Percentiles rank a stretch among this genome's conserved stretches.
Evolutionary conservation across 2,797 vertebrate genomes (phyloP).

Genomic region (Toxotes lorentzi): DNA sequence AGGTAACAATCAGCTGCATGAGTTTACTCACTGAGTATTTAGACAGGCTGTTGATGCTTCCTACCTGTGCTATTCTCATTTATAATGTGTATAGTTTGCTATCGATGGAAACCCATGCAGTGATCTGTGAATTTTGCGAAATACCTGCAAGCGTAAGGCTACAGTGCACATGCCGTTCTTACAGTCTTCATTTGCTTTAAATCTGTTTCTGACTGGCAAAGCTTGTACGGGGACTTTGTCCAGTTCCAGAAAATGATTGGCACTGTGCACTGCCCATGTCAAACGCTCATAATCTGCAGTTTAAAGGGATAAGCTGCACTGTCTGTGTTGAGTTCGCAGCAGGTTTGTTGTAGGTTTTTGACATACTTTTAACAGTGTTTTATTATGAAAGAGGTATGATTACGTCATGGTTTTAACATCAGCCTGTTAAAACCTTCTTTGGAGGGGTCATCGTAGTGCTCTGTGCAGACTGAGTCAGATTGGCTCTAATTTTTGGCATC

Average conservation of each 20-base stretch:
- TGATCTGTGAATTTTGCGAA: background rate
- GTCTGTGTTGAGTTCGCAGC: constrained; percentile 43
- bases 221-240: background rate
- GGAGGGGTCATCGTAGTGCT: constrained; percentile 24
- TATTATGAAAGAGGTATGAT: constrained; percentile 56
- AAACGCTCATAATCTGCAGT: constrained; percentile 56
- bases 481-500: constrained; percentile 50
- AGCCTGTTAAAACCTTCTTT: constrained; percentile 57
- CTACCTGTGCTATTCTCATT: background rate
- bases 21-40: background rate
- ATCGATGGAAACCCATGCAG: background rate
- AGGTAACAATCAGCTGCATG: background rate
- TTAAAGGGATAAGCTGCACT: constrained; percentile 47
- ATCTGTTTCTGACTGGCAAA: constrained; percentile 11
- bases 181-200: constrained; percentile 22
- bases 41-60: background rate
- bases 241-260: constrained; percentile 43
- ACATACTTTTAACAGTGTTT: constrained; percentile 40
- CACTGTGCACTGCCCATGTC: constrained; percentile 19
- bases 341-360: constrained; percentile 30
- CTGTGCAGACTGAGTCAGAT: constrained; percentile 35
- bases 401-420: constrained; percentile 57
- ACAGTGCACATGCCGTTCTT: background rate
- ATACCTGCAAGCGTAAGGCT: background rate
- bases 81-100: background rate